Percentiles rank a stretch among this genome's conserved stretches.
Conservation (phyloP, 2,888 invertebrate genomes). For the Penaeus monodon region DNA sequence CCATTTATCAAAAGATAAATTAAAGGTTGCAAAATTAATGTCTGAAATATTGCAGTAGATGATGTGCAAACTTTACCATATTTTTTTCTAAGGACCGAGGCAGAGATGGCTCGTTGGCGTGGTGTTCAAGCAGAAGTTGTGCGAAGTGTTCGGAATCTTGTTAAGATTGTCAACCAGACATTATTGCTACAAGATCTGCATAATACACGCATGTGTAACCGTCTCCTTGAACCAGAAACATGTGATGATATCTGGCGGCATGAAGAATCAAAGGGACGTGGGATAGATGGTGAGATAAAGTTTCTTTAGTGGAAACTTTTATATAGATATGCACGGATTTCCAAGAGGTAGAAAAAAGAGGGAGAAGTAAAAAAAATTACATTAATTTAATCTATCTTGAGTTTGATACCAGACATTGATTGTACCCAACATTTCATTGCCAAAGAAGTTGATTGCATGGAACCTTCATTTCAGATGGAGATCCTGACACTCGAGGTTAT, state of each 20-base stretch:
- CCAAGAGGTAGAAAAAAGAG: neutral
- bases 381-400: too few species aligned
- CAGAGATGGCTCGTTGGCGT: constrained; percentile 27
- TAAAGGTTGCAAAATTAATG: neutral
- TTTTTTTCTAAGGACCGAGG: constrained; percentile 12
- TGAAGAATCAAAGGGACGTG: constrained; percentile 63
- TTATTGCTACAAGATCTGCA: constrained; percentile 79
- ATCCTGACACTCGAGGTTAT: constrained; percentile 66
- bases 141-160: constrained; percentile 29
- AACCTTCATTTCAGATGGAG: constrained; percentile 27
- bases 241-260: constrained; percentile 72
- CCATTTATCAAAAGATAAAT: too few species aligned
- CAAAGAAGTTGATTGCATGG: neutral
- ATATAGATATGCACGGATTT: neutral
- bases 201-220: constrained; percentile 78
- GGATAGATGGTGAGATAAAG: constrained; percentile 37
- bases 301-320: neutral
- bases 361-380: neutral
- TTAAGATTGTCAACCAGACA: constrained; percentile 76
- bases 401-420: neutral
- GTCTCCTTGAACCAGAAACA: constrained; percentile 78
- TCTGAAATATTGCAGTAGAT: neutral
- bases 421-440: neutral
- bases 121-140: constrained; percentile 40
- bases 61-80: too few species aligned